Base-by-base conservation (phyloP, 2,888 invertebrate species). In the Philonicus albiceps region DNA sequence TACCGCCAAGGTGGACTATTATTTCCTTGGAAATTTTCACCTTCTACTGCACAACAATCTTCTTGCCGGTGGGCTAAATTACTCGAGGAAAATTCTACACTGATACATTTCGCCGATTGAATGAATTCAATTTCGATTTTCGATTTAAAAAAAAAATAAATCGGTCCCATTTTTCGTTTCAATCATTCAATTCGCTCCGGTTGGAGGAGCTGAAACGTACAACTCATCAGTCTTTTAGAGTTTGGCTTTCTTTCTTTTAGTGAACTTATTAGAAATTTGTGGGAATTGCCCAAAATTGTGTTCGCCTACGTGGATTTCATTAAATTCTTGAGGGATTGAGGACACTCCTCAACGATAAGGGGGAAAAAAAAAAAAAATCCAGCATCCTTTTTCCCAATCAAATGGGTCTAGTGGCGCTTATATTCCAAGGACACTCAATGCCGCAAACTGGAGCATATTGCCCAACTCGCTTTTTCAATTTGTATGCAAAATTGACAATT, bases 101-200 rank as follows among this genome's bases (percentile, higher is more conserved):
- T 30, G 84, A 43, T 84, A 40, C 84, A 73, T 40, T 73, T 73
- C 55, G n/a, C 73, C 84, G 73, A 84, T 84, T 73, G 84, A 73
- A 84, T 84, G 72, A 43, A 84, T 72, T 84, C 84, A 84, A 84
- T 84, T 84, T 84, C 84, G 84, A 73, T 84, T 84, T 84, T 84
- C 84, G 84, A 84, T 84, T 84, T 72, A 73, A 73, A 84, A 84
- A 73, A 73, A 84, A 84, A 84, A 84, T 73, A 73, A 84, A 84
- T 84, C 84, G 84, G n/a, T 27, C 30, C 84, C 22, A 84, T 84
- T 84, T 84, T 84, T 84, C 73, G 84, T 84, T 84, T n/a, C 84
- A 72, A 84, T 84, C 37, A 78, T 49, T 53, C 13, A 30, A 30
- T 78, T 83, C 27, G 55, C 37, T 83, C 22, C 64, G 64, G 81